Conservation (phyloP, 1,140 invertebrate species). For the Maconellicoccus hirsutus region DNA sequence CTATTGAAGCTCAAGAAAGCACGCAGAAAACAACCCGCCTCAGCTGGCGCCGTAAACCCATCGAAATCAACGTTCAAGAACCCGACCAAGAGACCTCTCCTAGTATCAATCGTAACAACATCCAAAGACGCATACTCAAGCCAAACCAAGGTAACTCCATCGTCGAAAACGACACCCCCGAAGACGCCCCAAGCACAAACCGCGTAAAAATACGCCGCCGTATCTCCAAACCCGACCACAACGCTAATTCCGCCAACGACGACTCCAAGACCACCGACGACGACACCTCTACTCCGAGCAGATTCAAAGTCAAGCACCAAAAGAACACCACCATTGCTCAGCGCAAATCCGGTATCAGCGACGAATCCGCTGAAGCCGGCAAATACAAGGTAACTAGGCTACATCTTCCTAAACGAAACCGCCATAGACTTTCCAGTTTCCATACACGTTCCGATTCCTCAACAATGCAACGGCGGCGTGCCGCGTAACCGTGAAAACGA, state of each 20-base stretch:
- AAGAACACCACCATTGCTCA: neutral
- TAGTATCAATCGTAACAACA: constrained; percentile 12
- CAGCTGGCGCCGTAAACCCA: neutral
- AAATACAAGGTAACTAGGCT: constrained; percentile 13
- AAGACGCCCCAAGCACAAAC: neutral
- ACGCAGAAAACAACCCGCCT: neutral
- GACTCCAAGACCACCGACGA: neutral
- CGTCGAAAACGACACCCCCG: neutral
- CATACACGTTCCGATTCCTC: no score
- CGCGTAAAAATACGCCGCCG: neutral
- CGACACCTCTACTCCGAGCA: neutral
- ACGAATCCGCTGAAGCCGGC: no score
- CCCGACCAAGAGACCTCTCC: neutral
- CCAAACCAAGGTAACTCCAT: neutral
- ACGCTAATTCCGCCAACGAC: neutral
- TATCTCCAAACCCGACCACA: neutral
- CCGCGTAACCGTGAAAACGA: no score
- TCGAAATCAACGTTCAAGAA: neutral
- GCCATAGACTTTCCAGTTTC: no score
- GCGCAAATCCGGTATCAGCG: neutral
- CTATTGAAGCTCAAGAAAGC: neutral
- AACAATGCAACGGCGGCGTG: no score
- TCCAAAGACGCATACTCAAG: neutral
- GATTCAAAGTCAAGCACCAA: neutral
- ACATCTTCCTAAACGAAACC: no score